Evolutionary conservation across 2,888 invertebrate species (phyloP).

Genomic region (Elaeidobius kamerunicus): DNA sequence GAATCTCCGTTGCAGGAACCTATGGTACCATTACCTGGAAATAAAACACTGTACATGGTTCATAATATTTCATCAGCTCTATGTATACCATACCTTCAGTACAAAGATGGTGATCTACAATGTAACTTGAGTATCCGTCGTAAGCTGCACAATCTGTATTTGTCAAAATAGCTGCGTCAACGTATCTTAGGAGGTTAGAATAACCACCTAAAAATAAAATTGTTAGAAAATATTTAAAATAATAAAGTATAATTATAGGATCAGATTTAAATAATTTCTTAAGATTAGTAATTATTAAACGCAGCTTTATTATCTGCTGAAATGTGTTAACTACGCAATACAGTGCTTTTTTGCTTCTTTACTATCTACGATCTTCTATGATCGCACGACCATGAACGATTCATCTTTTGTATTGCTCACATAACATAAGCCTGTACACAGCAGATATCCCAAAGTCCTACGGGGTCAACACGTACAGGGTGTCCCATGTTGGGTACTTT

Average conservation of each 20-base stretch:
- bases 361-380: no score
- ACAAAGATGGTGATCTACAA: slow-evolving; percentile 30
- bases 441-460: no score
- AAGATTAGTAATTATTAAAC: no score
- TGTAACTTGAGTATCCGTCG: slow-evolving; percentile 5
- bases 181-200: slow-evolving; percentile 24
- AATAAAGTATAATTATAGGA: neutral
- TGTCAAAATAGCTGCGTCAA: slow-evolving; percentile 22
- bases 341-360: no score
- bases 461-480: neutral
- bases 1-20: slow-evolving; percentile 34
- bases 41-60: neutral
- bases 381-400: no score
- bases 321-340: no score
- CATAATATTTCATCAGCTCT: neutral
- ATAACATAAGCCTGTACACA: no score
- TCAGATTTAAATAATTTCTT: neutral
- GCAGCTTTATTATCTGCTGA: no score
- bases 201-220: slow-evolving; percentile 3
- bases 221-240: neutral
- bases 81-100: slow-evolving; percentile 20
- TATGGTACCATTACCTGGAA: slow-evolving; percentile 22
- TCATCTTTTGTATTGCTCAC: no score
- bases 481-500: neutral
- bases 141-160: slow-evolving; percentile 24